A percentile compares a stretch with the other conserved stretches of the same genome.
phyloP scores from a whole-genome alignment of 1,140 invertebrate species.

The Heliconius himera region DNA sequence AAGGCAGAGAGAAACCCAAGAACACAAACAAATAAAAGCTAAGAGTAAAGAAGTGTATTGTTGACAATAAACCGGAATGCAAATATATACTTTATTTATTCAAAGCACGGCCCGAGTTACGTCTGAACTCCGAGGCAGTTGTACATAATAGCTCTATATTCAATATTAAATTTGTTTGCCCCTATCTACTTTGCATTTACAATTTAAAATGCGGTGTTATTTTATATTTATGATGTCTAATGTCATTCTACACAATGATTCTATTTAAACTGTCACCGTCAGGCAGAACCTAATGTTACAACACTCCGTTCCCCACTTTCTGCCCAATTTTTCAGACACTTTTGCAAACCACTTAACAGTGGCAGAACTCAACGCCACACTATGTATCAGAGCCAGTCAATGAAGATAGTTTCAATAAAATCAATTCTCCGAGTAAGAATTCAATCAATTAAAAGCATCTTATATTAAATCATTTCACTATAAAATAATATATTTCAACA shows the following conservation, averaged over 20 bases:
- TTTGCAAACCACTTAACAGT: too few species aligned
- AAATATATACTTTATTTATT: constrained; percentile 14
- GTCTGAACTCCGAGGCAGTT: not conserved
- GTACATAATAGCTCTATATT: constrained; percentile 9
- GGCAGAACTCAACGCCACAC: too few species aligned
- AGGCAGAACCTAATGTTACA: not conserved
- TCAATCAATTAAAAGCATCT: not conserved
- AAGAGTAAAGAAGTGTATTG: not conserved
- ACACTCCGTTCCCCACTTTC: not conserved
- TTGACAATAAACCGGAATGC: constrained; percentile 9
- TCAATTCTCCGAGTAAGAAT: too few species aligned
- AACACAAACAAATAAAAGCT: constrained; percentile 19
- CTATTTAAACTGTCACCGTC: too few species aligned
- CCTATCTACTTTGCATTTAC: not conserved
- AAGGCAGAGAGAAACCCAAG: constrained; percentile 5
- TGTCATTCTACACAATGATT: not conserved
- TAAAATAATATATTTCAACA: not conserved
- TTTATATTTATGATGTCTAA: constrained; percentile 2
- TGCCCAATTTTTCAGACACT: too few species aligned
- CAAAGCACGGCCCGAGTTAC: constrained; percentile 7
- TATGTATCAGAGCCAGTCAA: too few species aligned
- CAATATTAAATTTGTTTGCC: constrained; percentile 5
- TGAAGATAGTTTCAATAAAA: too few species aligned
- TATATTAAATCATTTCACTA: not conserved
- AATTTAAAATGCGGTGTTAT: not conserved